Evolutionary conservation across 2,888 invertebrate genomes (phyloP).

Genomic region (Aleiodes alternator): DNA sequence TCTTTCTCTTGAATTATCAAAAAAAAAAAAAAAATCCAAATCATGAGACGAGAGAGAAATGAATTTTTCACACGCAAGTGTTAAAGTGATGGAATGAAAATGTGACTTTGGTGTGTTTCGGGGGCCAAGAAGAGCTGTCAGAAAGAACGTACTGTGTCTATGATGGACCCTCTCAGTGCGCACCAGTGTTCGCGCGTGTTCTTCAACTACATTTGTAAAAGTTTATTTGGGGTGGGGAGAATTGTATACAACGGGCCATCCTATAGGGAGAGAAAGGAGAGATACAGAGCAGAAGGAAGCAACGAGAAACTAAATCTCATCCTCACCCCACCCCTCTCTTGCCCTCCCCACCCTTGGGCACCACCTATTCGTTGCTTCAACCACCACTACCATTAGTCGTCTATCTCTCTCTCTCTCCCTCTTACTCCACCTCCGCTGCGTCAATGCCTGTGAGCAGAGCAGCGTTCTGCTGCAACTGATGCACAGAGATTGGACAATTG

Average conservation of each 20-base stretch:
- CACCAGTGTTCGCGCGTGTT: constrained; percentile 63
- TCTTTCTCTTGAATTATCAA: no score
- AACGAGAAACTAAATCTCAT: constrained; percentile 43
- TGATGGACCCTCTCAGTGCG: constrained; percentile 69
- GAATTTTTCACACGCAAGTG: neutral
- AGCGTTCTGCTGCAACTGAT: neutral
- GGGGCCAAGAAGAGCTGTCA: constrained; percentile 64
- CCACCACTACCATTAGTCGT: constrained; percentile 50
- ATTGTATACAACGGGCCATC: constrained; percentile 54
- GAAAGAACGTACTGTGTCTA: constrained; percentile 68
- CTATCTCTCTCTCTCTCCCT: constrained; percentile 50
- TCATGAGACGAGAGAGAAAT: no score
- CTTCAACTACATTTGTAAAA: constrained; percentile 29
- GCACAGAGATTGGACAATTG: neutral
- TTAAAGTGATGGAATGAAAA: constrained; percentile 19
- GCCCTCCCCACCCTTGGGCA: neutral
- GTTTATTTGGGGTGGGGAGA: constrained; percentile 4
- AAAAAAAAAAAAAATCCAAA: no score
- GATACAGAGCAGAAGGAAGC: constrained; percentile 40
- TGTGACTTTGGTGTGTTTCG: constrained; percentile 47
- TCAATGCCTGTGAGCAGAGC: constrained; percentile 18
- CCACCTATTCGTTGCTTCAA: constrained; percentile 41
- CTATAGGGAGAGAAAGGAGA: constrained; percentile 63
- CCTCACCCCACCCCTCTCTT: neutral
- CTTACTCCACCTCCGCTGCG: constrained; percentile 36